These are phyloP conservation scores for Austrolebias charrua DNA, from an alignment of 2,797 vertebrate species.

Conservation along the genomic window DNA sequence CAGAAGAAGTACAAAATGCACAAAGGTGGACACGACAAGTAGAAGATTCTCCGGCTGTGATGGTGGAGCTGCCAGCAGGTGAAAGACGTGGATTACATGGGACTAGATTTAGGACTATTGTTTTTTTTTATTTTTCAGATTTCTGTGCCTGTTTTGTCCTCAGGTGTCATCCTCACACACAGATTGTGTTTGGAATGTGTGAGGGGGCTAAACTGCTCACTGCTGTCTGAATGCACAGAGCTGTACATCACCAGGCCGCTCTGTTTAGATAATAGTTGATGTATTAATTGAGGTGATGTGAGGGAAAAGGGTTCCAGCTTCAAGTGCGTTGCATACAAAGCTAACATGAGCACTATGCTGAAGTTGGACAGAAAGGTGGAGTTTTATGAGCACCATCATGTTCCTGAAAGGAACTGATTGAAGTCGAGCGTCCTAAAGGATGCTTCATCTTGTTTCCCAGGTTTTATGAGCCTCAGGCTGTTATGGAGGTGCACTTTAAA, in stretches of 20 bases:
- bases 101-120: constrained; percentile 31
- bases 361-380: background rate
- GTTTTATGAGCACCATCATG: background rate
- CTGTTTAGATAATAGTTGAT: background rate
- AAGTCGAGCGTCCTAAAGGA: background rate
- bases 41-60: constrained; percentile 20
- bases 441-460: background rate
- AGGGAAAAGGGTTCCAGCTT: background rate
- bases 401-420: constrained; percentile 2
- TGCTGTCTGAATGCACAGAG: background rate
- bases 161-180: constrained; percentile 1
- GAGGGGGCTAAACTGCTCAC: constrained; percentile 5
- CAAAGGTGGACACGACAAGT: constrained; percentile 59
- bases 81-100: constrained; percentile 12
- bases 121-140: constrained; percentile 8
- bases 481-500: background rate
- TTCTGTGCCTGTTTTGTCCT: background rate
- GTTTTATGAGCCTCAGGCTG: constrained; percentile 1
- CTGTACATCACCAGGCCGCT: constrained; percentile 2
- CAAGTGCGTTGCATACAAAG: constrained; percentile 1
- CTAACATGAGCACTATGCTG: constrained; percentile 6
- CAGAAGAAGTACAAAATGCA: constrained; percentile 67
- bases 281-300: constrained; percentile 11
- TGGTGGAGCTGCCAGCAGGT: constrained; percentile 17
- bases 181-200: background rate